Conservation (phyloP, 2,888 invertebrate genomes). For the Caenorhabditis sinica region DNA sequence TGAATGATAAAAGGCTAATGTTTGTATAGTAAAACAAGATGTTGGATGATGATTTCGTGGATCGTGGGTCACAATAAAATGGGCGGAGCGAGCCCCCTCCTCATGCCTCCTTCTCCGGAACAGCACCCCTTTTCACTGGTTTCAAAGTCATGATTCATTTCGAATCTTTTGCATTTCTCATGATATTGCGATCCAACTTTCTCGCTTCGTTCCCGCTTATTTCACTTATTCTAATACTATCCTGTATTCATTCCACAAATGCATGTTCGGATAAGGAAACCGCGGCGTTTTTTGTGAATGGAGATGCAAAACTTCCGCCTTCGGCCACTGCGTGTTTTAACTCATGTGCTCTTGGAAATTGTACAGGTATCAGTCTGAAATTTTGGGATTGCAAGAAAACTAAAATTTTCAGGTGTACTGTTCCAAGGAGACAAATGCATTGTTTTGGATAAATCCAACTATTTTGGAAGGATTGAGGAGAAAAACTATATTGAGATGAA, state of each 20-base stretch:
- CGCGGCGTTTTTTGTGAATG: constrained; percentile 56
- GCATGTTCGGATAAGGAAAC: constrained; percentile 49
- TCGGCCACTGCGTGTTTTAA: constrained; percentile 63
- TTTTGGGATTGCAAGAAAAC: neutral
- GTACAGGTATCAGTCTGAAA: constrained; percentile 24
- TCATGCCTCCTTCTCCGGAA: constrained; percentile 18
- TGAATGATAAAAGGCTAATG: constrained; percentile 59
- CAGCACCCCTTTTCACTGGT: constrained; percentile 18
- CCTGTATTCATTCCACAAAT: constrained; percentile 12
- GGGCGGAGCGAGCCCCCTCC: too few species aligned
- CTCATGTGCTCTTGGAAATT: constrained; percentile 61
- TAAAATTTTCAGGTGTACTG: constrained; percentile 29
- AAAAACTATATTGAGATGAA: constrained; percentile 61
- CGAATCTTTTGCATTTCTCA: constrained; percentile 18
- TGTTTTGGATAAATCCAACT: constrained; percentile 52
- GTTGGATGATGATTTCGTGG: constrained; percentile 9
- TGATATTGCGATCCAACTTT: constrained; percentile 49
- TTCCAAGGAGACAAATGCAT: constrained; percentile 52
- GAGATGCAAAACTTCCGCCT: constrained; percentile 30
- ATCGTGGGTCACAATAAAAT: constrained; percentile 33
- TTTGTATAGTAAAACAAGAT: constrained; percentile 50
- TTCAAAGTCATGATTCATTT: constrained; percentile 58
- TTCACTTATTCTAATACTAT: constrained; percentile 12
- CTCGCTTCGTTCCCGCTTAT: constrained; percentile 42
- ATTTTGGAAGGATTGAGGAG: constrained; percentile 58